Evolutionary conservation across 2,888 invertebrate species (phyloP).

Genomic region (Anaspis maculata): DNA sequence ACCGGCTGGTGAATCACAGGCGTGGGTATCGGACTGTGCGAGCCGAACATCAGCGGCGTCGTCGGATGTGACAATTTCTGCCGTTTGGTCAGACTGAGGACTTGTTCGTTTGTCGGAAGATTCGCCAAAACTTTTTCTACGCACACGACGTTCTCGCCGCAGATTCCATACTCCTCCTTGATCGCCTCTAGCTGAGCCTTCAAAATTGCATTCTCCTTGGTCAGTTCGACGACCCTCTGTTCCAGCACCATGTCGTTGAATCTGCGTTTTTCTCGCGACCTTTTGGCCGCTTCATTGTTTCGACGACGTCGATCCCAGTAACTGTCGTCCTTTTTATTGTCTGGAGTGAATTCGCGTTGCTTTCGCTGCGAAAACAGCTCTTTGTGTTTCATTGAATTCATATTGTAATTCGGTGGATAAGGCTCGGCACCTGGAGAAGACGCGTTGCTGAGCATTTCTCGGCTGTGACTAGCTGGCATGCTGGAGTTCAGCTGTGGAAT

Average conservation of each 20-base stretch:
- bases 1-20: conserved; percentile 54
- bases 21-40: conserved; percentile 51
- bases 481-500: conserved; percentile 53
- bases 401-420: conserved; percentile 44
- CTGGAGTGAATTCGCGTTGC: conserved; percentile 93
- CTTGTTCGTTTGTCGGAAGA: conserved; percentile 75
- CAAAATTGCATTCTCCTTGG: conserved; percentile 90
- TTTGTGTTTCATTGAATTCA: conserved; percentile 54
- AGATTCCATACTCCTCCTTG: conserved; percentile 86
- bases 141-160: conserved; percentile 77
- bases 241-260: conserved; percentile 96
- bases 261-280: conserved; percentile 92
- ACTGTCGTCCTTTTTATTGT: conserved; percentile 92
- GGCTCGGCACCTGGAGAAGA: conserved; percentile 37
- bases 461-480: conserved; percentile 42
- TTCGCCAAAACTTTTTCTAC: conserved; percentile 84
- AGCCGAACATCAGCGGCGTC: conserved; percentile 47
- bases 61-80: conserved; percentile 46
- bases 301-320: conserved; percentile 95
- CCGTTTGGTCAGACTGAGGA: conserved; percentile 74
- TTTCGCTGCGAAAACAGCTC: conserved; percentile 85
- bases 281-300: conserved; percentile 95
- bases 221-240: conserved; percentile 85
- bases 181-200: conserved; percentile 89
- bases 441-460: conserved; percentile 38